Base-by-base conservation (phyloP, 2,113 vertebrate species). In the Octodon degus region DNA sequence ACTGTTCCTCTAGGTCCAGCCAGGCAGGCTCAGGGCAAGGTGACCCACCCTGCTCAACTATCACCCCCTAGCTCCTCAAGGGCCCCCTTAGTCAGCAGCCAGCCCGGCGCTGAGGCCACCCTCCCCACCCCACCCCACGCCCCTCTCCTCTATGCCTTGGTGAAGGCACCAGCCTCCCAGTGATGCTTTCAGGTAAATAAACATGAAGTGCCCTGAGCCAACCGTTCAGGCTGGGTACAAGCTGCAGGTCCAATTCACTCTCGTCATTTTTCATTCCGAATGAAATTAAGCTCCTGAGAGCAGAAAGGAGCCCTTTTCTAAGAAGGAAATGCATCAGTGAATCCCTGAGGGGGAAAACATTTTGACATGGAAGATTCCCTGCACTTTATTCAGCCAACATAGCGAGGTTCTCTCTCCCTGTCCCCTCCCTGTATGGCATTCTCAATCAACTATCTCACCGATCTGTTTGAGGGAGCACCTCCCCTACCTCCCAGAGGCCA, bases 281-380 rank as follows among this genome's bases (percentile, higher is more conserved):
- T 90, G 94, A 98, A 98, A 97, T 98, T 93, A 97, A 97, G 95
- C 97, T 94, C 58, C 91, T 9, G 63, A 96, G 97, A 97, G 86
- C 60, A 95, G 83, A 83, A 81, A 86, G 82, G 53, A 68, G 43
- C 34, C 20, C 89, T 90, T 97, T 96, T 91, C 96, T 86, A 53
- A 80, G 74, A 98, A 97, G 96, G 96, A 96, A 53, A 93, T 63
- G 89, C 96, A 98, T 97, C 95, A 76, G 40, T 7, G 2, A 92
- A 74, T 97, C 97, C 98, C 98, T 96, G 5, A 1, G 86, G 97
- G 98, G 98, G 76, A 86, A 96, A 93, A 27, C 83, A 22, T 96
- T 98, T 92, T 92, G 82, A 63, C 94, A 50, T 0, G 0, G 95
- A 96, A 91, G 87, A 97, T 97, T 97, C 96, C 95, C 89, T 98